A percentile compares a stretch with the other conserved stretches of the same genome.
Evolutionary conservation across 2,113 vertebrate species (phyloP).

Genomic region (Chlorodrepanis virens): DNA sequence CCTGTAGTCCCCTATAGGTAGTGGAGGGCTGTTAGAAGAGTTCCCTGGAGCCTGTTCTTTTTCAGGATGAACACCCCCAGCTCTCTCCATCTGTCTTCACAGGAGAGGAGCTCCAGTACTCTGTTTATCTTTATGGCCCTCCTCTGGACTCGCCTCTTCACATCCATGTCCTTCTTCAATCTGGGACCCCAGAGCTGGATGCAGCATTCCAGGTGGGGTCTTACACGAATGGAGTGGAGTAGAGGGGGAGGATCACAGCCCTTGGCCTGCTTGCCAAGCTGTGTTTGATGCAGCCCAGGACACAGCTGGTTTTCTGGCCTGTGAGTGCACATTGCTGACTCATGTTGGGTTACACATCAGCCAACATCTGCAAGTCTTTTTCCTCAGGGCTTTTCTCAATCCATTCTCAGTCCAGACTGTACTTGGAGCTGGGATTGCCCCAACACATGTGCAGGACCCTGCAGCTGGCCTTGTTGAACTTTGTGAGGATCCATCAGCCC

Average conservation of each 20-base stretch:
- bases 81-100: background rate
- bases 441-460: background rate
- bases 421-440: background rate
- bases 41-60: background rate
- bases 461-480: background rate
- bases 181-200: background rate
- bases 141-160: background rate
- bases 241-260: background rate
- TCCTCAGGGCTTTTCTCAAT: background rate
- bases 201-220: background rate
- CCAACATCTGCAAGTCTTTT: no score
- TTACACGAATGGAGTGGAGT: background rate
- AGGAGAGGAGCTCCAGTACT: background rate
- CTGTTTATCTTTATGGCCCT: background rate
- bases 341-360: background rate
- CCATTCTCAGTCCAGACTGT: background rate
- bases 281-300: background rate
- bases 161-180: background rate
- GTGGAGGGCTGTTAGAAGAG: background rate
- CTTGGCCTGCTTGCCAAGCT: background rate
- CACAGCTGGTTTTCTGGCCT: background rate
- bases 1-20: background rate
- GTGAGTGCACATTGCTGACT: accelerated
- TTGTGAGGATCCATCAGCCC: background rate
- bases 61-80: background rate